Evolutionary conservation across 2,797 vertebrate genomes (phyloP).

Genomic region (Acanthurus lineatus): DNA sequence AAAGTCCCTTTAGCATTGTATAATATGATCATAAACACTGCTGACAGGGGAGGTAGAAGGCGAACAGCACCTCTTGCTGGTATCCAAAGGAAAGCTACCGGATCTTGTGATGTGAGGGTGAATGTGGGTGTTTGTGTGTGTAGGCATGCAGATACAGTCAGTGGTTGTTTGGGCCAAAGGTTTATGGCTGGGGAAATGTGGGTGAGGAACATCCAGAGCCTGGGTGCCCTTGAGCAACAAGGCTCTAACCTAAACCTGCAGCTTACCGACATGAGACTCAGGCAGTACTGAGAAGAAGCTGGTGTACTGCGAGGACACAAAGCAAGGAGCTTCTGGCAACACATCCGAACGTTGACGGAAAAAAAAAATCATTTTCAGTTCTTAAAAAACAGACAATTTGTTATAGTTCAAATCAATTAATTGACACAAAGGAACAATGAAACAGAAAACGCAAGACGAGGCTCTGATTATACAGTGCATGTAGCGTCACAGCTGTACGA

Average conservation of each 20-base stretch:
- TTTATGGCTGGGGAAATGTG: neutral
- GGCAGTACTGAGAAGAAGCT: neutral
- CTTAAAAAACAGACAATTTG: too few relatives aligned
- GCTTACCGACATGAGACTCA: neutral
- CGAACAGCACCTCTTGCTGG: slow-evolving; percentile 32
- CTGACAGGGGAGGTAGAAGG: neutral
- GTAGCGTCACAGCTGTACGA: neutral
- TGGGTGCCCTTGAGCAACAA: neutral
- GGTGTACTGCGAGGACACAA: neutral
- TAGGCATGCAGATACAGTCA: neutral
- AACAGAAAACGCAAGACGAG: neutral
- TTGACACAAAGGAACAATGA: neutral
- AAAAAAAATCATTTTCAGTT: neutral
- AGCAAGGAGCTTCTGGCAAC: neutral
- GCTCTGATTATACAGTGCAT: neutral
- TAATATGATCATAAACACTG: too few relatives aligned
- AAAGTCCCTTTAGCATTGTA: too few relatives aligned
- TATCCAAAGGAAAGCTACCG: neutral
- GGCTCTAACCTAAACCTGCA: neutral
- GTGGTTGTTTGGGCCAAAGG: slow-evolving; percentile 6
- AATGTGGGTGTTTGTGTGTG: slow-evolving; percentile 4
- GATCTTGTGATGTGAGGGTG: too few relatives aligned
- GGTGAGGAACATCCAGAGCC: neutral
- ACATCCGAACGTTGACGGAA: neutral
- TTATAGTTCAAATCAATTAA: neutral